These are phyloP conservation scores for Meda fulgida DNA, from an alignment of 2,797 vertebrate genomes.

Conservation along the genomic window DNA sequence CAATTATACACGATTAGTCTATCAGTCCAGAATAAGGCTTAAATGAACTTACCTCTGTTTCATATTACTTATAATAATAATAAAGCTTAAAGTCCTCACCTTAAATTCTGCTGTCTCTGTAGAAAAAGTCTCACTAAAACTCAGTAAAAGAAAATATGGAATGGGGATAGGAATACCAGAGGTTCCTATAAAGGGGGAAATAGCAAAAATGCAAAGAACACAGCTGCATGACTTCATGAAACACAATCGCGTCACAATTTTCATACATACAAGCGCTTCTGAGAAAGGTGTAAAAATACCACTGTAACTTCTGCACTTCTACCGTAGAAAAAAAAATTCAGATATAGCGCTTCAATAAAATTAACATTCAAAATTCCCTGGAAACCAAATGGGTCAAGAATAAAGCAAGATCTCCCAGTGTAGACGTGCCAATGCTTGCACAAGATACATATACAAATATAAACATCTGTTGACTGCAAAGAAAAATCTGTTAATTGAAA, in stretches of 20 bases:
- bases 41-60: conserved; percentile 16
- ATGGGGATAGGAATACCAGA: conserved; percentile 39
- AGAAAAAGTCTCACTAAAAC: conserved; percentile 19
- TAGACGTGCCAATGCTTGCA: conserved; percentile 69
- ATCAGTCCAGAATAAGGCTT: conserved; percentile 39
- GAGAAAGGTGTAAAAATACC: conserved; percentile 51
- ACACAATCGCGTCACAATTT: conserved; percentile 46
- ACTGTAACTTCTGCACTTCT: conserved; percentile 35
- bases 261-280: conserved; percentile 40
- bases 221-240: conserved; percentile 1
- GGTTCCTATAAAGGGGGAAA: conserved; percentile 16
- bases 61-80: background rate
- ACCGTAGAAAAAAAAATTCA: conserved; percentile 6
- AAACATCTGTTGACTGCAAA: conserved; percentile 71
- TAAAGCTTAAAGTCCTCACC: conserved; percentile 24
- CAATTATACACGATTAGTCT: background rate
- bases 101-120: conserved; percentile 33
- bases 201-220: conserved; percentile 26
- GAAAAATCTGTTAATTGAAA: conserved; percentile 69
- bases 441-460: conserved; percentile 77
- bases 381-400: conserved; percentile 59
- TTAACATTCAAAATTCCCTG: conserved; percentile 48
- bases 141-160: conserved; percentile 27
- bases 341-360: conserved; percentile 40
- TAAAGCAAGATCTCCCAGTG: conserved; percentile 73